Evolutionary conservation across 1,140 invertebrate genomes (phyloP), one percentile per base, ranked within the genome.

Genomic region (Diabrotica undecimpunctata): DNA sequence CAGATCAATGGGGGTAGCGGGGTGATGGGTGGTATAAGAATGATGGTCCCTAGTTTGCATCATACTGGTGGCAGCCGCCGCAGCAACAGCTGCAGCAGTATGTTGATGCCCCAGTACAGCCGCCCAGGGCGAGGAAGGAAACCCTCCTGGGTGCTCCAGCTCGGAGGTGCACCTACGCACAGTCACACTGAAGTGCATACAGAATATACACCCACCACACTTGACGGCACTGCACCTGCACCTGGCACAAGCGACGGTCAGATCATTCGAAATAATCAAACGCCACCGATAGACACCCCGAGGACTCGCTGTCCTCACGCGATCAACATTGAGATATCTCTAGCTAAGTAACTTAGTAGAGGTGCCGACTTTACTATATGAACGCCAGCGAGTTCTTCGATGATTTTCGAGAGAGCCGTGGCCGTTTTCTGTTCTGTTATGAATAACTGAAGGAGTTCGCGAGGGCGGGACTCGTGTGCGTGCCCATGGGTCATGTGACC

Each of bases 1-100:
- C 61, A 94, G 83, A 78, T 93, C 91, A 88, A 91, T 90, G 41
- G 89, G 89, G 85, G 91, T 90, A 7, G 86, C 82, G 69, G 87
- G 83, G 57, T 88, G 81, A 62, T 78, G 79, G 25, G 79, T 72
- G 60, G 81, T 71, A 50, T 79, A 79, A 46, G 69, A 72, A 69
- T 84, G 83, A 69, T 79, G 79, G 56, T 79, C 75, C 54, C 69
- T 78, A 60, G 76, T 74, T 63, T 85, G 85, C 68, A 66, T 88
- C 84, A 83, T 88, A 83, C 82, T 86, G 77, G 85, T 86, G 78
- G 85, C 85, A 79, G 79, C 85, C 60, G 82, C 79, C 56, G 81
- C 79, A 68, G 82, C 79, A 57, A 78, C 74, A 64, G 81, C 78
- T 56, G 83, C 78, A 68, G 81, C 76, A 63, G 80, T 76, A 70